Percentiles rank a stretch among this genome's conserved stretches.
These are phyloP conservation scores for Gymnopithys bicolor DNA, from an alignment of 2,797 vertebrate genomes.

Conservation along the genomic window DNA sequence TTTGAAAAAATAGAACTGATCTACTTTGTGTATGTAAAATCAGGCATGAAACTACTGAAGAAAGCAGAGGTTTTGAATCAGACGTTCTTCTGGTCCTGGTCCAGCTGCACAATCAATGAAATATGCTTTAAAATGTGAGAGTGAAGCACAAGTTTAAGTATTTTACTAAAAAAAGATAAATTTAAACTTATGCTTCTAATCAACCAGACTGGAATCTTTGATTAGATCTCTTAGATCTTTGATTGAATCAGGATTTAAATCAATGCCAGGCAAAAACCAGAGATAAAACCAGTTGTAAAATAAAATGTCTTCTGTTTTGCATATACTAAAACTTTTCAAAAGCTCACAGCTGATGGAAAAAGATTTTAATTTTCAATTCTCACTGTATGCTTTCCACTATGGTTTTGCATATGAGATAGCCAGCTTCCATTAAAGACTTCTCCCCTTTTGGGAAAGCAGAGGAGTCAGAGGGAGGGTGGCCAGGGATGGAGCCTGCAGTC, in stretches of 20 bases:
- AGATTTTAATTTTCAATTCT: background rate
- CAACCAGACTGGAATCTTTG: constrained; percentile 28
- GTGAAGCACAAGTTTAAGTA: constrained; percentile 3
- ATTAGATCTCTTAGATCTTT: constrained; percentile 44
- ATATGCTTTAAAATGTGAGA: constrained; percentile 3
- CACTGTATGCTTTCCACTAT: background rate
- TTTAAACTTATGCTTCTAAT: constrained; percentile 54
- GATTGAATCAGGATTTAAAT: constrained; percentile 48
- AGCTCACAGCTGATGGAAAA: background rate
- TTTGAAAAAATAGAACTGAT: constrained; percentile 35
- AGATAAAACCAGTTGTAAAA: constrained; percentile 15
- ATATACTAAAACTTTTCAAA: background rate
- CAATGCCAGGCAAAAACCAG: constrained; percentile 11
- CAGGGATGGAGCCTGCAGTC: background rate
- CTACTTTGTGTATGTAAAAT: constrained; percentile 2
- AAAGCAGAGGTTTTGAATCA: constrained; percentile 4
- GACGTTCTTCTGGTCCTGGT: background rate
- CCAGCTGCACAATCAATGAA: constrained; percentile 9
- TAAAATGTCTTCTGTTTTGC: background rate
- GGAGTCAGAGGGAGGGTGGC: background rate
- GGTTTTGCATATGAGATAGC: background rate
- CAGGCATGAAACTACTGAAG: background rate
- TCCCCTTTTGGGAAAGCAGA: background rate
- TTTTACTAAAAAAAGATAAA: constrained; percentile 34
- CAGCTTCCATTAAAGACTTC: background rate